phyloP scores from a whole-genome alignment of 2,797 vertebrate species.

The Sphaeramia orbicularis region DNA sequence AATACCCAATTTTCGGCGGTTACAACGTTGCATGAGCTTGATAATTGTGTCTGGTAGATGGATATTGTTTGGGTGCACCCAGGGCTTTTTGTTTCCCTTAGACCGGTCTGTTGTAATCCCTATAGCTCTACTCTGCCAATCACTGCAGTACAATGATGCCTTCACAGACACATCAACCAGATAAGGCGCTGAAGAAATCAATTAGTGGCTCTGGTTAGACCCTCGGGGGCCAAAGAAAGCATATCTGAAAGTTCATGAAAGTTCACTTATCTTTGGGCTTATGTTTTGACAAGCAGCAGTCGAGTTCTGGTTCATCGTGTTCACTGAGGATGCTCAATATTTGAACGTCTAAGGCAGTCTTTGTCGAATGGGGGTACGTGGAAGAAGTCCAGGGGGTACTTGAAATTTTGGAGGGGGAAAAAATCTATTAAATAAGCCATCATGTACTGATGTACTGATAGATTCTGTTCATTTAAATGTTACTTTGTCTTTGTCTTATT shows the following conservation, averaged over 20 bases:
- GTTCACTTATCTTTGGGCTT: not conserved
- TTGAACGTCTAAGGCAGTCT: not conserved
- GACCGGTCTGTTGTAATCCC: constrained; percentile 51
- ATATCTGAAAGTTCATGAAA: constrained; percentile 30
- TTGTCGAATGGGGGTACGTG: no score
- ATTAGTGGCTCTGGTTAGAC: constrained; percentile 48
- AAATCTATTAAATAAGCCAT: no score
- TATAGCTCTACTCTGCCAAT: constrained; percentile 59
- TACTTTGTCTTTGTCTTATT: no score
- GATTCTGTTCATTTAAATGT: no score
- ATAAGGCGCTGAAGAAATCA: constrained; percentile 55
- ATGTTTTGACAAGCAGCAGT: constrained; percentile 5
- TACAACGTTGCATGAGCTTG: constrained; percentile 35
- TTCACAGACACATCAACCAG: constrained; percentile 56
- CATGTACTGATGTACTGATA: no score
- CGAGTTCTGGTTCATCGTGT: not conserved
- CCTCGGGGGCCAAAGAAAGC: constrained; percentile 21
- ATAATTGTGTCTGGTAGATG: constrained; percentile 53
- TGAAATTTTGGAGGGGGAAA: no score
- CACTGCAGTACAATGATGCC: constrained; percentile 58
- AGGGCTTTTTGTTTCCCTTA: constrained; percentile 48
- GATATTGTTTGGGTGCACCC: constrained; percentile 52
- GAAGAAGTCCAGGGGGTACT: no score
- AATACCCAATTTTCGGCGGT: constrained; percentile 40
- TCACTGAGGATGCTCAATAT: not conserved